Percentiles rank a stretch among this genome's conserved stretches.
Evolutionary conservation across 2,797 vertebrate genomes (phyloP).

Genomic region (Pygocentrus nattereri): DNA sequence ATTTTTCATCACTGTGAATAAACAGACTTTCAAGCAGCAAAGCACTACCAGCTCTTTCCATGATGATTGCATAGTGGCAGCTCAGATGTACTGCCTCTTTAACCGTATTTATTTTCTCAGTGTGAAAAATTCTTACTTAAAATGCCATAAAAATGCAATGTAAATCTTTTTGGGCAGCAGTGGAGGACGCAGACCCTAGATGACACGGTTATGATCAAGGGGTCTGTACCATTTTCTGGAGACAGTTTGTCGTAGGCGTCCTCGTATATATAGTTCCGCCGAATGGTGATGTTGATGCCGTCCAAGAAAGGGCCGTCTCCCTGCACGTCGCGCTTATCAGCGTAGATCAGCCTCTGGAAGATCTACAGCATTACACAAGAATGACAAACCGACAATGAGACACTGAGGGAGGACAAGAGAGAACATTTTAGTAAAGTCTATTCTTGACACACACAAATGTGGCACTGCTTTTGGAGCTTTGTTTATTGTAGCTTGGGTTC

Average conservation of each 20-base stretch:
- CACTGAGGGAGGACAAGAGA: background rate
- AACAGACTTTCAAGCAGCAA: too few relatives aligned
- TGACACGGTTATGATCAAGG: background rate
- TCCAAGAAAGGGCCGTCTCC: conserved; percentile 95
- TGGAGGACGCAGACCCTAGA: background rate
- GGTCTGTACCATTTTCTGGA: conserved; percentile 93
- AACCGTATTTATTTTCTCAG: too few relatives aligned
- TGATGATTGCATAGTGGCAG: too few relatives aligned
- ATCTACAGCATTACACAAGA: conserved; percentile 80
- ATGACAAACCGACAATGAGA: background rate
- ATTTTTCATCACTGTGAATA: too few relatives aligned
- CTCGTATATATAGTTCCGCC: conserved; percentile 99
- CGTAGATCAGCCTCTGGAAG: conserved; percentile 96
- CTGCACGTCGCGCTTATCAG: conserved; percentile 97
- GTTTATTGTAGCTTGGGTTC: too few relatives aligned
- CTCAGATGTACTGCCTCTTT: too few relatives aligned
- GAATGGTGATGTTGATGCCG: conserved; percentile 95
- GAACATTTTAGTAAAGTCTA: background rate
- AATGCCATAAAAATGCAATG: too few relatives aligned
- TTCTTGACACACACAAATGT: too few relatives aligned
- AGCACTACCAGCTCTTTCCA: too few relatives aligned
- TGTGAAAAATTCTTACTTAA: too few relatives aligned
- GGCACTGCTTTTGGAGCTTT: too few relatives aligned
- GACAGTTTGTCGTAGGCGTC: conserved; percentile 99
- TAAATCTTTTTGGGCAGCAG: background rate